phyloP scores from a whole-genome alignment of 2,888 invertebrate genomes.

The Noctuana brunneofusca region DNA sequence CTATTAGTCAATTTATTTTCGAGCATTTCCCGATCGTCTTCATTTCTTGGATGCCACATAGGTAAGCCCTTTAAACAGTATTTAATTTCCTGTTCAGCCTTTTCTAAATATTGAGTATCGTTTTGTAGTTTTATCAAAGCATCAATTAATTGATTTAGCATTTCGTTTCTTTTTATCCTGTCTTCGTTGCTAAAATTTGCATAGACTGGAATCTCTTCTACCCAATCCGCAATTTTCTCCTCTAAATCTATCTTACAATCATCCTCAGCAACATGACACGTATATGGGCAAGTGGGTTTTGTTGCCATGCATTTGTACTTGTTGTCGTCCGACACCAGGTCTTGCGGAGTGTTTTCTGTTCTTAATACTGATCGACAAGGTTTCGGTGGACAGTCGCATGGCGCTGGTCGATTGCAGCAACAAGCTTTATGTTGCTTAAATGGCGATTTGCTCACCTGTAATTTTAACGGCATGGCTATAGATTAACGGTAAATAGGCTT shows the following conservation, averaged over 20 bases:
- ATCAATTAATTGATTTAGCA: constrained; percentile 10
- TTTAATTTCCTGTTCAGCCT: constrained; percentile 42
- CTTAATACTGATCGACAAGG: not conserved
- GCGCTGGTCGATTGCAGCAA: constrained; percentile 7
- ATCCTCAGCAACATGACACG: not conserved
- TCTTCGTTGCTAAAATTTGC: constrained; percentile 42
- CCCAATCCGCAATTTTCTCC: constrained; percentile 47
- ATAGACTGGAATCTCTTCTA: constrained; percentile 49
- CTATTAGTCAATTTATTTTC: constrained; percentile 45
- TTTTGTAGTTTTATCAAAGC: constrained; percentile 41
- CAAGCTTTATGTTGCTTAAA: constrained; percentile 24
- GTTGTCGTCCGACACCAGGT: not conserved
- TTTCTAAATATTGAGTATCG: constrained; percentile 42
- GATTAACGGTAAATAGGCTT: too few species aligned
- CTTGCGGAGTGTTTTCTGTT: not conserved
- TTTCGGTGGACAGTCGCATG: constrained; percentile 8
- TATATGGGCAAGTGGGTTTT: not conserved
- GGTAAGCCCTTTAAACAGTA: constrained; percentile 47
- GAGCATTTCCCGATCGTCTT: constrained; percentile 43
- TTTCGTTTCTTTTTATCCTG: constrained; percentile 42
- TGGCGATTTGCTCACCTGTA: not conserved
- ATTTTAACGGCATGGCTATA: too few species aligned
- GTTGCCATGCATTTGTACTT: not conserved
- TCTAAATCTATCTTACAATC: constrained; percentile 31
- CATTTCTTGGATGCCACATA: constrained; percentile 51